Base-by-base conservation (phyloP, 2,113 vertebrate genomes). In the Menura novaehollandiae region DNA sequence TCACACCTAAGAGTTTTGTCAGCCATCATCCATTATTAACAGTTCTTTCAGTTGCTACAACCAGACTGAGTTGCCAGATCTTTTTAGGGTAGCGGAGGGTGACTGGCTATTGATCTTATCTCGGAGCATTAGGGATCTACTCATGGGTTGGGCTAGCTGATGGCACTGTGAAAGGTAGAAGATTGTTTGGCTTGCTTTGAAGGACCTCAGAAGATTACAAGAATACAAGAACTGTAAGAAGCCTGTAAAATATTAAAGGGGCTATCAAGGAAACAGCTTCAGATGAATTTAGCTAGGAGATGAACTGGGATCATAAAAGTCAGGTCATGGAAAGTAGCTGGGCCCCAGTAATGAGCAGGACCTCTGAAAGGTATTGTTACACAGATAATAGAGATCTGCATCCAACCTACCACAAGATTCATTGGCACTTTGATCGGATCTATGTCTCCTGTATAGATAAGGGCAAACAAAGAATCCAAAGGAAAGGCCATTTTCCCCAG, bases 391-490 rank as follows among this genome's bases (percentile, higher is more conserved):
- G 73, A 94, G 79, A 97, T 96, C 92, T 91, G 85, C 85, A 92
- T 96, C 75, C 79, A 92, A 93, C 77, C 83, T 92, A 94, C 79
- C 92, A 82, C 64, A 87, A 95, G 73, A 94, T 89, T 95, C 93
- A 95, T 78, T 78, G 91, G 66, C 52, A 58, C 92, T 97, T 94
- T 96, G 85, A 96, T 94, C 11, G 3, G 76, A 89, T 93, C 76
- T 84, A 39, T 93, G 63, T 81, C 90, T 87, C 28, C 81, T 60
- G 30, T 92, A 93, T 46, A 90, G 96, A 62, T 53, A 92, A 84
- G 64, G 79, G 85, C 93, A 95, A 96, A 96, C 90, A 96, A 93
- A 97, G 93, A 91, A 96, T 81, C 93, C 93, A 96, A 95, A 92
- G 88, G 62, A 91, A 95, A 94, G 75, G 77, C 89, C 94, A 91